A percentile compares a stretch with the other conserved stretches of the same genome.
These are phyloP conservation scores for Thermophis baileyi DNA, from an alignment of 2,113 vertebrate species.

Conservation along the genomic window DNA sequence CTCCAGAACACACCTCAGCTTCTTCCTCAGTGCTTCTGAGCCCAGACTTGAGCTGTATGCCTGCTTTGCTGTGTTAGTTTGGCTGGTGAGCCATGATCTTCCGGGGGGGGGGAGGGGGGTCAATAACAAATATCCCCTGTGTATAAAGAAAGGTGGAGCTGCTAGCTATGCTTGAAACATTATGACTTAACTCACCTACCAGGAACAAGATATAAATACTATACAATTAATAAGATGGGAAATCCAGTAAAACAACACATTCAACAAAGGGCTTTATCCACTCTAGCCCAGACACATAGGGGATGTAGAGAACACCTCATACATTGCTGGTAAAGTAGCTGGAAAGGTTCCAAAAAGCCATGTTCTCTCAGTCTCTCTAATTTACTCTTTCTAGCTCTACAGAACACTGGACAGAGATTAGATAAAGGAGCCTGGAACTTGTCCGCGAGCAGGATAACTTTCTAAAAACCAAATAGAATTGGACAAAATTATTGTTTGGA, in stretches of 20 bases:
- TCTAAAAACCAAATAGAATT: neutral
- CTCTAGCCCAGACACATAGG: neutral
- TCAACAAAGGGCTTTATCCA: neutral
- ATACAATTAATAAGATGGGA: neutral
- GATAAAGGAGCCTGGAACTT: neutral
- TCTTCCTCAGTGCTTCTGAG: neutral
- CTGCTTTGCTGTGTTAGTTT: neutral
- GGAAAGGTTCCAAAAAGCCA: neutral
- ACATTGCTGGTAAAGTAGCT: neutral
- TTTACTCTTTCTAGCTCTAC: neutral
- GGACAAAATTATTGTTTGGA: neutral
- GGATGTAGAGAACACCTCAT: neutral
- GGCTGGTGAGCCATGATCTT: neutral
- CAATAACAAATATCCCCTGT: neutral
- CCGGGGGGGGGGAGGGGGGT: neutral
- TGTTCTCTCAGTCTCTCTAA: neutral
- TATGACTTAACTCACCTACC: neutral
- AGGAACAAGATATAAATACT: neutral
- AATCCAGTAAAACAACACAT: neutral
- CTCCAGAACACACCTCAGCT: neutral
- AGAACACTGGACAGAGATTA: neutral
- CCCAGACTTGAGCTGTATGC: neutral
- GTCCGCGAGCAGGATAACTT: neutral
- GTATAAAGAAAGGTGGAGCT: neutral
- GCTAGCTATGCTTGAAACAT: neutral